Evolutionary conservation across 2,888 invertebrate genomes (phyloP), one percentile per base, ranked within the genome.

Genomic region (Andrena flavipes): DNA sequence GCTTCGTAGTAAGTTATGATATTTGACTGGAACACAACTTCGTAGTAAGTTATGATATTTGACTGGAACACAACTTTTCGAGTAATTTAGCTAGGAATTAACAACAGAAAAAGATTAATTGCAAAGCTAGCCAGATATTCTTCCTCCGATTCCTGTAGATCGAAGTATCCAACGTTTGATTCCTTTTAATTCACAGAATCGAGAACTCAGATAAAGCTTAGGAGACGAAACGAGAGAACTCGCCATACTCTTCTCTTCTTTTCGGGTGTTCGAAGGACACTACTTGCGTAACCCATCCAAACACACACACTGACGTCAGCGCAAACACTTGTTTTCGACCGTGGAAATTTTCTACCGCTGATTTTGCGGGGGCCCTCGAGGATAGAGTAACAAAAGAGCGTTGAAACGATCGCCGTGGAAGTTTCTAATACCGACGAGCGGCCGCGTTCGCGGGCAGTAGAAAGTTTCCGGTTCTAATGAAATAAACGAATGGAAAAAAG

Each of bases 391-490:
- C 72, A 60, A 62, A 65, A 51, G 49, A 6, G 5, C 13, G 5
- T 13, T 49, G 8, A 23, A 80, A 77, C n/a, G 20, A 30, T 16
- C 56, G 16, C 10, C 42, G 64, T 42, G 48, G 42, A 73, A 60
- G 49, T 76, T 73, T 76, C 76, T 73, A 64, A 51, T 33, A n/a
- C 33, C 8, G 30, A 8, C 51, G 30, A 49, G 33, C 54, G 60
- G 49, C 33, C 48, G 48, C 54, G 64, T 42, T 68, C 69, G 20
- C 71, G 42, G n/a, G 29, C 59, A 23, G 42, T 87, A 87, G 88
- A 88, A 87, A 88, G 87, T 87, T 80, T 76, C 86, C 84, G 86
- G 83, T 83, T 87, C 80, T 76, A 78, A 72, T 69, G 82, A 69
- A 85, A 82, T 72, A 76, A 85, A 84, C 77, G 71, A 80, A 82